Percentiles rank a stretch among this genome's conserved stretches.
Conservation (phyloP, 2,888 invertebrate species). For the Drosophila buzzatii region DNA sequence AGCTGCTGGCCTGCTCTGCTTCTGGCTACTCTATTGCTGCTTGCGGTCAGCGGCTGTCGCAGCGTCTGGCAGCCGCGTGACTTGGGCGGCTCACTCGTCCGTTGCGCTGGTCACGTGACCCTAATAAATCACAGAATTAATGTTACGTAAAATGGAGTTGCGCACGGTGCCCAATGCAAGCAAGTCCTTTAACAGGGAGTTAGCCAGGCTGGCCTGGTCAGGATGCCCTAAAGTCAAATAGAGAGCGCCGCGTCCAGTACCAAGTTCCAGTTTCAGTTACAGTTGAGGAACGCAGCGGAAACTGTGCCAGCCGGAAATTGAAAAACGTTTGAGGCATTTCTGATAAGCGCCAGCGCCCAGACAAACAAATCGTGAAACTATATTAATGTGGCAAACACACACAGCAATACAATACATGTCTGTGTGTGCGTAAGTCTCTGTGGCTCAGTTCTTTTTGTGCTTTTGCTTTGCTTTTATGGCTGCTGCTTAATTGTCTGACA, state of each 20-base stretch:
- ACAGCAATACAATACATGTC: neutral
- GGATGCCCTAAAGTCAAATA: conserved; percentile 16
- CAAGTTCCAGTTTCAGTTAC: neutral
- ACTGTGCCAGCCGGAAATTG: conserved; percentile 78
- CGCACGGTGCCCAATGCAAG: conserved; percentile 44
- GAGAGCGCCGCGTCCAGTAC: neutral
- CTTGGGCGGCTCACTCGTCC: conserved; percentile 78
- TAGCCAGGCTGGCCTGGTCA: neutral
- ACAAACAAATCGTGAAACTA: conserved; percentile 46
- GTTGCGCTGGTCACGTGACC: conserved; percentile 86
- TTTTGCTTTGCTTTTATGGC: conserved; percentile 39
- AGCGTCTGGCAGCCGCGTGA: conserved; percentile 62
- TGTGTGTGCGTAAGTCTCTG: neutral
- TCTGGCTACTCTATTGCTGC: neutral
- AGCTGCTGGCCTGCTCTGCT: neutral
- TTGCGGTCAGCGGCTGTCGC: conserved; percentile 44
- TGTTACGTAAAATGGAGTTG: conserved; percentile 86
- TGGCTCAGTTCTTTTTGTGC: conserved; percentile 32
- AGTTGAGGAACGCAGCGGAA: conserved; percentile 30
- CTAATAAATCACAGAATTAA: conserved; percentile 86
- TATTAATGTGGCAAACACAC: conserved; percentile 18
- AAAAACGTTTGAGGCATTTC: conserved; percentile 78
- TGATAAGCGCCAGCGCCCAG: conserved; percentile 60
- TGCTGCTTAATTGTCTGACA: conserved; percentile 57
- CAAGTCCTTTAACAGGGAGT: conserved; percentile 39